Conservation (phyloP, 1,140 invertebrate species). For the Scaptomyza graminum region DNA sequence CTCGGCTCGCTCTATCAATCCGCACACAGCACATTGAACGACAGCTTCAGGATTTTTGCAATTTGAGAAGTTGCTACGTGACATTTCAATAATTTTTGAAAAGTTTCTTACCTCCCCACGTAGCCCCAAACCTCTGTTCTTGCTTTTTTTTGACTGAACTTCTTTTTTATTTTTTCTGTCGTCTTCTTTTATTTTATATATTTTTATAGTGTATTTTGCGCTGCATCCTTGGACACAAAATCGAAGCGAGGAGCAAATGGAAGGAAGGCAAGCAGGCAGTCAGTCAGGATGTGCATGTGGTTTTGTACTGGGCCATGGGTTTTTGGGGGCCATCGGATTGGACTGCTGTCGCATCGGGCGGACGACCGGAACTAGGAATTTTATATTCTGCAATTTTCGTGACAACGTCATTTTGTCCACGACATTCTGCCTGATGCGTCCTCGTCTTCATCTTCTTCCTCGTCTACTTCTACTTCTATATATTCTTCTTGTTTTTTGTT, state of each 20-base stretch:
- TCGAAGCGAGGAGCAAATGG: slow-evolving; percentile 49
- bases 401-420: slow-evolving; percentile 83
- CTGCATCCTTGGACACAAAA: slow-evolving; percentile 71
- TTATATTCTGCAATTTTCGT: slow-evolving; percentile 84
- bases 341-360: slow-evolving; percentile 36
- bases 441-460: slow-evolving; percentile 32
- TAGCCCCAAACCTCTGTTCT: slow-evolving; percentile 14
- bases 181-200: slow-evolving; percentile 55
- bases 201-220: slow-evolving; percentile 67
- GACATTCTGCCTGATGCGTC: slow-evolving; percentile 79
- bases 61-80: slow-evolving; percentile 84
- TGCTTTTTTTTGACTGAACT: slow-evolving; percentile 33
- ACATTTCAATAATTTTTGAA: slow-evolving; percentile 84
- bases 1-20: slow-evolving; percentile 78
- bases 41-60: slow-evolving; percentile 84
- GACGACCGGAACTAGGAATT: slow-evolving; percentile 78
- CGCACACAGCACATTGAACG: slow-evolving; percentile 83
- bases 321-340: slow-evolving; percentile 19
- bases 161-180: slow-evolving; percentile 21
- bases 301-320: slow-evolving; percentile 31
- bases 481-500: background rate
- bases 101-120: slow-evolving; percentile 69
- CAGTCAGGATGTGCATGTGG: slow-evolving; percentile 57
- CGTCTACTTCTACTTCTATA: slow-evolving; percentile 15
- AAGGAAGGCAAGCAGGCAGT: slow-evolving; percentile 14